These are phyloP conservation scores for Pasiphila rectangulata DNA, from an alignment of 2,888 invertebrate species.

Conservation along the genomic window DNA sequence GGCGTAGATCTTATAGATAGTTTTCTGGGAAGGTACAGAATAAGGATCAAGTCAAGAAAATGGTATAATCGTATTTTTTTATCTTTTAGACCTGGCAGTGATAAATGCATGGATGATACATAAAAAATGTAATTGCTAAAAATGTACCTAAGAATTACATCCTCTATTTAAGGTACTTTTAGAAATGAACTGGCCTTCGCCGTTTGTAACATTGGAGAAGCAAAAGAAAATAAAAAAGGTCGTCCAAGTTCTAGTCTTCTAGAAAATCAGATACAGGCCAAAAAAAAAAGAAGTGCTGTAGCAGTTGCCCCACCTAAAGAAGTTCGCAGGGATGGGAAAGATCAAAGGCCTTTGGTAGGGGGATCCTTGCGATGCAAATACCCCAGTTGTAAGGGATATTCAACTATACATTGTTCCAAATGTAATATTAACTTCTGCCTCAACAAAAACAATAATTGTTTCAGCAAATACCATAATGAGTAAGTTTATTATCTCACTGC, in stretches of 20 bases:
- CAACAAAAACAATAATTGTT: constrained; percentile 33
- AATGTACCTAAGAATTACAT: constrained; percentile 33
- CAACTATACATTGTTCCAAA: constrained; percentile 29
- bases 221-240: constrained; percentile 30
- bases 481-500: constrained; percentile 19
- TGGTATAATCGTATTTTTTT: constrained; percentile 34
- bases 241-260: constrained; percentile 31
- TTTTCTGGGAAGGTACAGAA: constrained; percentile 41
- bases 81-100: too few species aligned
- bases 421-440: constrained; percentile 31
- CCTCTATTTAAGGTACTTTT: constrained; percentile 14
- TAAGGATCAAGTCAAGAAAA: constrained; percentile 41
- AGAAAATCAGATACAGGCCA: constrained; percentile 33
- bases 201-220: constrained; percentile 22
- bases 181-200: constrained; percentile 28
- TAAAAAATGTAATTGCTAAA: too few species aligned
- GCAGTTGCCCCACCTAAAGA: constrained; percentile 32
- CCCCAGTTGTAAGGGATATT: constrained; percentile 33
- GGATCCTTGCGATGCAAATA: constrained; percentile 32
- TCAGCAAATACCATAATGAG: too few species aligned
- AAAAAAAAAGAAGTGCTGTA: constrained; percentile 34
- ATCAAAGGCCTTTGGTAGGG: constrained; percentile 32
- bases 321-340: constrained; percentile 25
- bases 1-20: constrained; percentile 40
- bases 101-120: too few species aligned